phyloP scores from a whole-genome alignment of 1,140 invertebrate species.

The Semibalanus balanoides region DNA sequence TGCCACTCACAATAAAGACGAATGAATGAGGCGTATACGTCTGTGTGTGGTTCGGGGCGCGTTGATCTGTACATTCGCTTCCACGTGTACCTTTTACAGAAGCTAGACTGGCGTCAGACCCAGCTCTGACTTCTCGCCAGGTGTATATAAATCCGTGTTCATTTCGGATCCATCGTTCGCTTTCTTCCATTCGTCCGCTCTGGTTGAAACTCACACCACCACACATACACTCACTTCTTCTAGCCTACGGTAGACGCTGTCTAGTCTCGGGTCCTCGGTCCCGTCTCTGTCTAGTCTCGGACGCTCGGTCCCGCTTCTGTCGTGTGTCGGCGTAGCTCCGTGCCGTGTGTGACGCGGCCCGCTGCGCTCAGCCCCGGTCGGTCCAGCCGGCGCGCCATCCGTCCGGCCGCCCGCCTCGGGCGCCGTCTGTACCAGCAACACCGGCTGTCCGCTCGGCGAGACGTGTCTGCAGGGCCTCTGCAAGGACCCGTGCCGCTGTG shows the following conservation, averaged over 20 bases:
- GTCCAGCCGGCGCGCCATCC: no score
- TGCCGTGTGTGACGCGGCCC: not conserved
- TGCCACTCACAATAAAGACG: not conserved
- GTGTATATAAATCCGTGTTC: no score
- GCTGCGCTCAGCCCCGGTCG: not conserved
- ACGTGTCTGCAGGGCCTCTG: conserved; percentile 59
- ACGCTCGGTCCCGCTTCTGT: no score
- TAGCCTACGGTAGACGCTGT: not conserved
- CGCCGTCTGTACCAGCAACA: conserved; percentile 60
- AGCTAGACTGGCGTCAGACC: no score
- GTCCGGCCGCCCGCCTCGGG: conserved; percentile 26
- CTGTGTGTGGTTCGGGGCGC: not conserved
- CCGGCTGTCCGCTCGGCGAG: conserved; percentile 59
- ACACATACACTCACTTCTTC: not conserved
- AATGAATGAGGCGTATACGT: not conserved
- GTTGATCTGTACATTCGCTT: not conserved
- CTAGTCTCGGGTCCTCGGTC: not conserved
- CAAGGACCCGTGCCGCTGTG: conserved; percentile 49
- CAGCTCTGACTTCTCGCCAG: no score
- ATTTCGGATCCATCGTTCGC: no score
- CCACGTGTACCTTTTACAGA: not conserved
- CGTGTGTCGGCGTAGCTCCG: not conserved
- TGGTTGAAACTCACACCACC: not conserved
- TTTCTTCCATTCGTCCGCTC: not conserved
- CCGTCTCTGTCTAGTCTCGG: not conserved